Conservation (phyloP, 2,113 vertebrate genomes). For the Pseudolaguvia tuberculata region DNA sequence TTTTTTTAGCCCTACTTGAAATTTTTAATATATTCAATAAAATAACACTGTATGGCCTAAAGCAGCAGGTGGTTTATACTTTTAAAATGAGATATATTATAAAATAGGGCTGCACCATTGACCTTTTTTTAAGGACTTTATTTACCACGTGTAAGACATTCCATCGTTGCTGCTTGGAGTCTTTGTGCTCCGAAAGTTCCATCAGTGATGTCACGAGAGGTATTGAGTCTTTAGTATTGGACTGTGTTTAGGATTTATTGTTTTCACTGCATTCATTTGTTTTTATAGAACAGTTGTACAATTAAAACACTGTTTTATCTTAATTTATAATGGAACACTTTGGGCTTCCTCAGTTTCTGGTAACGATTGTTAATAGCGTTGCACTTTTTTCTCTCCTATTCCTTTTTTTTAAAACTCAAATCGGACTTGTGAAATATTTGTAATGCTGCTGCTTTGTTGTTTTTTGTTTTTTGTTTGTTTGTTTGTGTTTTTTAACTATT, state of each 20-base stretch:
- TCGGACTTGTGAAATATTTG: background rate
- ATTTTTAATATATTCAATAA: constrained; percentile 12
- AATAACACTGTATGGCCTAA: background rate
- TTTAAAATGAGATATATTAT: background rate
- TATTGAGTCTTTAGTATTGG: no score
- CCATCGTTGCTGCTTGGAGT: no score
- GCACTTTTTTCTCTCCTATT: background rate
- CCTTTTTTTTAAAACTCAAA: background rate
- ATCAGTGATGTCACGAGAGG: no score
- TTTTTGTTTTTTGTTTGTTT: no score
- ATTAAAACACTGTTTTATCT: background rate
- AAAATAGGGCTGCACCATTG: background rate
- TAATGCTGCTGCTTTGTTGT: constrained; percentile 9
- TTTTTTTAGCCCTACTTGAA: background rate
- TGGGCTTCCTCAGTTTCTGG: background rate
- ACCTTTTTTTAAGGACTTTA: no score
- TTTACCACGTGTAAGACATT: no score
- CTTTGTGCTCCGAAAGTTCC: no score
- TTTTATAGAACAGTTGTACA: background rate
- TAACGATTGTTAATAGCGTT: background rate
- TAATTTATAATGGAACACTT: background rate
- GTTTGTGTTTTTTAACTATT: no score
- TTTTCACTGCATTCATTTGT: no score
- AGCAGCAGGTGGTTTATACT: background rate
- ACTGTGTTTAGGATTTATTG: no score